phyloP scores from a whole-genome alignment of 1,140 invertebrate genomes.

The Drosophila bocki region DNA sequence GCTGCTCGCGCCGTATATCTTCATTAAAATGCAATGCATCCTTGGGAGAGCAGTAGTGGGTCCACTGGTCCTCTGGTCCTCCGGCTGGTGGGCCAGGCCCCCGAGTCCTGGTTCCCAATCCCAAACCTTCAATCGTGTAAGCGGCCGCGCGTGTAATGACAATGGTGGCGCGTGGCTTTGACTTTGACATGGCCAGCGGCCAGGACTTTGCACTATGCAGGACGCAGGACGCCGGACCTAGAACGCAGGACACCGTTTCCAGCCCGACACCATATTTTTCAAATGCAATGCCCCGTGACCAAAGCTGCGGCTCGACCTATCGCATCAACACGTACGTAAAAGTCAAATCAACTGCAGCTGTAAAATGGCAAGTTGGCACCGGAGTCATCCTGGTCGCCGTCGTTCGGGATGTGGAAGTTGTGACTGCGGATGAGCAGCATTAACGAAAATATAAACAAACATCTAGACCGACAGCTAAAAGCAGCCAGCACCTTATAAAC shows the following conservation, averaged over 20 bases:
- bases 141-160: slow-evolving; percentile 80
- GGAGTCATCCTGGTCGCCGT: not conserved
- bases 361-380: slow-evolving; percentile 31
- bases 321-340: slow-evolving; percentile 75
- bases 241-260: not conserved
- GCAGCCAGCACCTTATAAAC: slow-evolving; percentile 78
- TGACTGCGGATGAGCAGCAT: slow-evolving; percentile 50
- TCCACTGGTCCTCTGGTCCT: slow-evolving; percentile 17
- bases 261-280: slow-evolving; percentile 48
- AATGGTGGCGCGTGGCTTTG: slow-evolving; percentile 78
- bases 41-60: slow-evolving; percentile 46
- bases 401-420: slow-evolving; percentile 25
- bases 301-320: slow-evolving; percentile 54
- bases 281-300: slow-evolving; percentile 65
- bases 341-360: slow-evolving; percentile 65
- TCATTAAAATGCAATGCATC: slow-evolving; percentile 82
- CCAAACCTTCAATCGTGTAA: slow-evolving; percentile 69
- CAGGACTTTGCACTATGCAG: slow-evolving; percentile 30
- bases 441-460: slow-evolving; percentile 77
- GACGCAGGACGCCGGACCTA: not conserved
- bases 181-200: slow-evolving; percentile 72
- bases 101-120: slow-evolving; percentile 32
- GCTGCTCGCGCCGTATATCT: slow-evolving; percentile 61
- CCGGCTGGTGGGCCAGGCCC: not conserved
- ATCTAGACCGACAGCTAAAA: slow-evolving; percentile 73